Evolutionary conservation across 2,113 vertebrate species (phyloP), one percentile per base, ranked within the genome.

Genomic region (rabbit (Oryctolagus cuniculus)): DNA sequence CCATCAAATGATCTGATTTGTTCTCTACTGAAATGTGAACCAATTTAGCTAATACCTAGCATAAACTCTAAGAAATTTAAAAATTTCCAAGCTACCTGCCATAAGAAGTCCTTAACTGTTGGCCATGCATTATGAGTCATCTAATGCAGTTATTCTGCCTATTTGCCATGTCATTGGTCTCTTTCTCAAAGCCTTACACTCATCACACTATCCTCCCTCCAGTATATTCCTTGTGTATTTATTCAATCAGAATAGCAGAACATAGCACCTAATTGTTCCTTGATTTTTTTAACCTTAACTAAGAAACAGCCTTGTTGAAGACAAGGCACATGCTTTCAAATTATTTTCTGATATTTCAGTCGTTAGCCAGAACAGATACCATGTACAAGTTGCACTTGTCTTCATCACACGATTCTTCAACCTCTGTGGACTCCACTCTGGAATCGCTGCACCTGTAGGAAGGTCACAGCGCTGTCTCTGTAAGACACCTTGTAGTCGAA

Each of bases 41-140:
- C 53, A 44, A 22, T 70, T 58, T 69, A 87, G 36, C 36, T 25
- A 74, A 88, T 55, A 49, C 73, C 77, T 64, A 34, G 66, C 81
- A 89, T 64, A 73, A 93, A 93, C 38, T 81, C n/a, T 5, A 87
- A 61, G 31, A 87, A 85, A 72, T 73, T 94, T 87, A 90, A 77
- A 55, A 87, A 64, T 78, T 90, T 85, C 61, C 64, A 70, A 73
- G 61, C n/a, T 34, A 63, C 15, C 61, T 83, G 10, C 34, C 13
- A 11, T 29, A 77, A 74, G 17, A 75, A 36, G 9, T 15, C 16
- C 49, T 84, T 87, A 85, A 70, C 51, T 89, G 78, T 70, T 36
- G 72, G 8, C 1, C 36, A 82, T 64, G 4, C 9, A 69, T 61
- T 79, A 86, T 2, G 7, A 63, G 22, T 6, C 22, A 55, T 91